Evolutionary conservation across 2,888 invertebrate genomes (phyloP), one percentile per base, ranked within the genome.

Genomic region (Caenorhabditis uteleia): DNA sequence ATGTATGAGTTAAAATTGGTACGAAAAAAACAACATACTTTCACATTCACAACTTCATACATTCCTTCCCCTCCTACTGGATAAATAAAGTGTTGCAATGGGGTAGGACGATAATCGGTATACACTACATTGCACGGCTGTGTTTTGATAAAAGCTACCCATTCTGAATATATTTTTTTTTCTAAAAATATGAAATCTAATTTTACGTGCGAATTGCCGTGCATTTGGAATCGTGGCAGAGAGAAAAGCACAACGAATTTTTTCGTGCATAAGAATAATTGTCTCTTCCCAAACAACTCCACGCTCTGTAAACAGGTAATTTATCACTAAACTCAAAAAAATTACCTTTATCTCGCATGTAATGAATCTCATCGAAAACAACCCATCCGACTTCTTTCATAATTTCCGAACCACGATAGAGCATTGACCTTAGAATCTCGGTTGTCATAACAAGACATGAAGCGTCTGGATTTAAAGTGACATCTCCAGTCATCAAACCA

Each of bases 271-370:
- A 29, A 99, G 87, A 81, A 99, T 99, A 31, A 99, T 88, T 0
- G 97, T 95, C 87, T 99, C 98, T 87, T 95, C 95, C 98, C 98
- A 99, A 1, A 99, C 97, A 8, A 98, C 97, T 47, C 98, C 98
- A 82, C 98, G 88, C 84, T 98, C 97, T n/a, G n/a, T n/a, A n/a
- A n/a, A 86, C 77, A 40, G 78, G 27, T 16, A n/a, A 5, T 14
- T 18, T 25, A 6, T 5, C 3, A 7, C 6, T 14, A 29, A 31
- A 39, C 16, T 7, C 20, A 7, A n/a, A 39, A 39, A 39, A 39
- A 39, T 8, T 8, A 84, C 84, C 83, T 86, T 95, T 95, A 84
- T 99, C 95, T 79, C 98, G 89, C 98, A 99, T 99, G 84, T 99
- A 99, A 86, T 99, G 98, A 79, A 99, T 99, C 86, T 99, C 98